phyloP scores from a whole-genome alignment of 2,888 invertebrate genomes.

The Caenorhabditis plicata region DNA sequence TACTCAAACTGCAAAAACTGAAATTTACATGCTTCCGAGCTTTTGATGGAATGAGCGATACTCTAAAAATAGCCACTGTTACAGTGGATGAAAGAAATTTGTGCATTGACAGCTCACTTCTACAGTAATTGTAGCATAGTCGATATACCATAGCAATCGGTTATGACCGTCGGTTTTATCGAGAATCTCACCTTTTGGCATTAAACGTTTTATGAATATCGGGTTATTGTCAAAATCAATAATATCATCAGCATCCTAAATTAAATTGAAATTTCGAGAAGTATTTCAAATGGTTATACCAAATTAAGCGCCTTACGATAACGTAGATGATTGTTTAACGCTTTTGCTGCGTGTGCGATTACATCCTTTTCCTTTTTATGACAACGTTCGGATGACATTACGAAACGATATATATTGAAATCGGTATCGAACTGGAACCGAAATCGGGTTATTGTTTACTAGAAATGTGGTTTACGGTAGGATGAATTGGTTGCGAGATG shows the following conservation, averaged over 20 bases:
- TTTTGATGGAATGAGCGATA: slow-evolving; percentile 57
- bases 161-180: slow-evolving; percentile 50
- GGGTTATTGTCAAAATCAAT: slow-evolving; percentile 61
- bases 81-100: neutral
- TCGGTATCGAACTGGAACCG: slow-evolving; percentile 62
- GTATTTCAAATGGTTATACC: slow-evolving; percentile 28
- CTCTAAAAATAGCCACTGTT: slow-evolving; percentile 36
- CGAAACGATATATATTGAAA: slow-evolving; percentile 65
- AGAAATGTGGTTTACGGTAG: slow-evolving; percentile 40
- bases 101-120: slow-evolving; percentile 39
- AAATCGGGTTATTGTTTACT: neutral
- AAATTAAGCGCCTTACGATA: slow-evolving; percentile 58
- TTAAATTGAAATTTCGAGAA: neutral
- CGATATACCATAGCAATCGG: slow-evolving; percentile 63
- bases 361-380: slow-evolving; percentile 55
- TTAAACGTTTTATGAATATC: slow-evolving; percentile 49
- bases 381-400: slow-evolving; percentile 54
- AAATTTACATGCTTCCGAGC: slow-evolving; percentile 58
- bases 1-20: slow-evolving; percentile 65
- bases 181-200: slow-evolving; percentile 59
- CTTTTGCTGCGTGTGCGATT: slow-evolving; percentile 56
- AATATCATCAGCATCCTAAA: slow-evolving; percentile 52
- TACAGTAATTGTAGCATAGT: slow-evolving; percentile 62
- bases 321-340: slow-evolving; percentile 61
- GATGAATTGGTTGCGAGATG: slow-evolving; percentile 55